A percentile compares a stretch with the other conserved stretches of the same genome.
These are phyloP conservation scores for Coryphaenoides rupestris DNA, from an alignment of 2,113 vertebrate genomes.

Conservation along the genomic window DNA sequence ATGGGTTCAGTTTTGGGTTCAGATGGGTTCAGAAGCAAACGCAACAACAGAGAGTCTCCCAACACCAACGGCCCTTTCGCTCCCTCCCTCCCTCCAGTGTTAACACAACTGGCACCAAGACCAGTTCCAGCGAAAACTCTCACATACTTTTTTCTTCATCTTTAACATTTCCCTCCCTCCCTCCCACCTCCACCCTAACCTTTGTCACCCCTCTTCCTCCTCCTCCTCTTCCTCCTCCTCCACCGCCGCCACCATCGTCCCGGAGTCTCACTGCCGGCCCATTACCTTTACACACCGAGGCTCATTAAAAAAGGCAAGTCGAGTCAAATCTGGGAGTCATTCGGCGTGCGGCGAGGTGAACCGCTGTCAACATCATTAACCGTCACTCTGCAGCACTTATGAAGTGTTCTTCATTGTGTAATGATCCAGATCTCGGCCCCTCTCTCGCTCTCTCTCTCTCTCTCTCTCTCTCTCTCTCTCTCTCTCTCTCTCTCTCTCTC, in stretches of 20 bases:
- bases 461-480: conserved; percentile 50
- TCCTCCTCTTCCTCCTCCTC: conserved; percentile 19
- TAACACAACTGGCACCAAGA: conserved; percentile 36
- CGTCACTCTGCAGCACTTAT: conserved; percentile 77
- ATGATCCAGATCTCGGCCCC: conserved; percentile 77
- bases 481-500: conserved; percentile 15
- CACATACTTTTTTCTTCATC: conserved; percentile 17
- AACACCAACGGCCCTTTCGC: conserved; percentile 31
- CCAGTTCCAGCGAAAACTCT: conserved; percentile 15
- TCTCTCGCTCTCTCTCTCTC: too few relatives aligned
- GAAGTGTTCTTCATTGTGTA: conserved; percentile 83
- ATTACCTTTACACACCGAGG: conserved; percentile 78
- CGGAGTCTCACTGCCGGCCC: conserved; percentile 69
- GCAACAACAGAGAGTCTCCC: conserved; percentile 10
- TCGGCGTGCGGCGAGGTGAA: conserved; percentile 74
- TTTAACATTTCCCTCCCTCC: conserved; percentile 16
- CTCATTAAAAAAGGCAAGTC: conserved; percentile 81
- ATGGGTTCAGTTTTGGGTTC: conserved; percentile 9
- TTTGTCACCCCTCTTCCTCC: conserved; percentile 16
- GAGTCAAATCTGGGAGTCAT: conserved; percentile 80
- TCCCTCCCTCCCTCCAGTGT: conserved; percentile 35
- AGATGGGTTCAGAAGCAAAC: background rate
- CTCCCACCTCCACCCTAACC: background rate
- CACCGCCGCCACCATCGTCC: conserved; percentile 22
- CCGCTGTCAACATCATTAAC: conserved; percentile 84